Percentiles rank a stretch among this genome's conserved stretches.
These are phyloP conservation scores for Hystrix brachyura DNA, from an alignment of 2,113 vertebrate genomes.

Conservation along the genomic window DNA sequence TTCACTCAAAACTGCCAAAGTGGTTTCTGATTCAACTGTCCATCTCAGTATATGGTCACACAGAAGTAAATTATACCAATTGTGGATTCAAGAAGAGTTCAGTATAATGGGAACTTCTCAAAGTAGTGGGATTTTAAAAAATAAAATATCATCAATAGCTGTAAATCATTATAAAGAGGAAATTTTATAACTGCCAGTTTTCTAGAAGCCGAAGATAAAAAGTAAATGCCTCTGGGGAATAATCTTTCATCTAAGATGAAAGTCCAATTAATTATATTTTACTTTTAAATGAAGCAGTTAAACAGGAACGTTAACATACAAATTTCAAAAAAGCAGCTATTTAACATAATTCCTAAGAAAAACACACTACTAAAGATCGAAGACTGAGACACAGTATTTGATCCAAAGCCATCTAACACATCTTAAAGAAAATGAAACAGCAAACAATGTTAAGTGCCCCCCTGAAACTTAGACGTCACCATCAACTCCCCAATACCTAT, in stretches of 20 bases:
- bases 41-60: not conserved
- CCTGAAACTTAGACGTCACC: not conserved
- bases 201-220: conserved; percentile 36
- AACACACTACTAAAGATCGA: not conserved
- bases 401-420: not conserved
- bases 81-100: not conserved
- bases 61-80: not conserved
- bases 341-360: not conserved
- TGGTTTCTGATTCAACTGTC: not conserved
- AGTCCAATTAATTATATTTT: conserved; percentile 23
- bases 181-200: not conserved
- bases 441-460: not conserved
- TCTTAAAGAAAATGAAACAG: not conserved
- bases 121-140: not conserved
- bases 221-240: not conserved
- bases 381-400: not conserved
- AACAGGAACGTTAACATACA: not conserved
- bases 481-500: not conserved
- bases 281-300: conserved; percentile 49
- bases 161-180: not conserved
- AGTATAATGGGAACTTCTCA: not conserved
- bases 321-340: not conserved
- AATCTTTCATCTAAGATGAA: not conserved
- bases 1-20: not conserved
- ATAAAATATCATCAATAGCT: not conserved